Conservation (phyloP, 2,888 invertebrate species). For the Tryphoninae sp. region DNA sequence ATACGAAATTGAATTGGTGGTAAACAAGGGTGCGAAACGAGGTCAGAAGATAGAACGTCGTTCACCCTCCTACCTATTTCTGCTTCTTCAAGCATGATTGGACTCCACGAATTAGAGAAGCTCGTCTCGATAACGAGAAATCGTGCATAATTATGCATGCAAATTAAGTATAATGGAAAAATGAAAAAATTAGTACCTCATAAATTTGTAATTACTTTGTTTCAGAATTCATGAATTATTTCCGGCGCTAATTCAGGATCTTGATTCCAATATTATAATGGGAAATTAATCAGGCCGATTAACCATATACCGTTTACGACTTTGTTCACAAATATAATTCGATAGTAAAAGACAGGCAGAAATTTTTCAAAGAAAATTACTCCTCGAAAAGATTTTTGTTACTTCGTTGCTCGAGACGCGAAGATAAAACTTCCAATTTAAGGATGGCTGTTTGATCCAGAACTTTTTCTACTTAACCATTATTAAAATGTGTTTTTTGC, state of each 20-base stretch:
- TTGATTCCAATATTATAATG: neutral
- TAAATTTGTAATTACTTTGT: neutral
- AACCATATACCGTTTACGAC: neutral
- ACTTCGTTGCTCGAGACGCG: neutral
- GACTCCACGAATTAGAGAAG: neutral
- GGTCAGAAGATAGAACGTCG: conserved; percentile 23
- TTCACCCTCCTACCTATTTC: neutral
- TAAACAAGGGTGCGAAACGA: conserved; percentile 52
- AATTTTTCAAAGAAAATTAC: neutral
- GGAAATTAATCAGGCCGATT: neutral
- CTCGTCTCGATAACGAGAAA: neutral
- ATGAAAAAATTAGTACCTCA: neutral
- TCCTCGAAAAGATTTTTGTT: neutral
- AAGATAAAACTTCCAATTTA: conserved; percentile 8
- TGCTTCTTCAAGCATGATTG: neutral
- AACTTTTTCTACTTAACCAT: conserved; percentile 28
- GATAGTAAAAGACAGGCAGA: neutral
- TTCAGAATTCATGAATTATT: neutral
- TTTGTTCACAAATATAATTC: neutral
- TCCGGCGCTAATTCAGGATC: neutral
- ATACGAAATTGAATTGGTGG: conserved; percentile 32
- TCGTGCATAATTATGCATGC: too few relatives aligned
- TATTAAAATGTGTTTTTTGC: neutral
- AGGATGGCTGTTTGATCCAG: neutral
- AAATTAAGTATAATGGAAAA: too few relatives aligned